Conservation (phyloP, 2,113 vertebrate genomes). For the Neolamprologus fasciatus region DNA sequence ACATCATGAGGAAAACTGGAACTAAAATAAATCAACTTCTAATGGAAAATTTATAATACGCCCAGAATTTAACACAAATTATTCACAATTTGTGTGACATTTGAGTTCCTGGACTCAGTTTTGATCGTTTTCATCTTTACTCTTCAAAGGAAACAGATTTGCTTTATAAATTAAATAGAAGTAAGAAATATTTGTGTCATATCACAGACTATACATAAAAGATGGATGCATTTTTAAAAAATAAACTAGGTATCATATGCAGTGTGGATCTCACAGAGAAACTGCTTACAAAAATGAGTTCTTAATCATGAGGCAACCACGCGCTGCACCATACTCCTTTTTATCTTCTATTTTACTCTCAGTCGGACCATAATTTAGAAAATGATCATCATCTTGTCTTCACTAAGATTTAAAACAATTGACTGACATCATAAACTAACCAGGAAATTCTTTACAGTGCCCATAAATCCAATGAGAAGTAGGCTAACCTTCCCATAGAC, state of each 20-base stretch:
- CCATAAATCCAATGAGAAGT: fast-evolving
- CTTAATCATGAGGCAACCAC: not conserved
- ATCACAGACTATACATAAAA: not conserved
- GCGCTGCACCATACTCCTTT: not conserved
- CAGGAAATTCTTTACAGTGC: not conserved
- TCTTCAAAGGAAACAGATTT: not conserved
- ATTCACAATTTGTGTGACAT: not conserved
- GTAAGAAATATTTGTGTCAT: not conserved
- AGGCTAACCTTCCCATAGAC: not conserved
- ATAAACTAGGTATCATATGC: not conserved
- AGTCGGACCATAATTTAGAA: not conserved
- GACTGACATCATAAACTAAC: not conserved
- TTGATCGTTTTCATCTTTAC: fast-evolving
- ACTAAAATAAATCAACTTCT: fast-evolving
- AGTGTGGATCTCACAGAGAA: not conserved
- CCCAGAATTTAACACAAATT: not conserved
- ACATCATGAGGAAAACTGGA: fast-evolving
- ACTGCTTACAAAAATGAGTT: fast-evolving
- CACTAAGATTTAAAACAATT: not conserved
- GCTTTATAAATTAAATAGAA: not conserved
- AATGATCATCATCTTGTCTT: not conserved
- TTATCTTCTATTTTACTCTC: not conserved
- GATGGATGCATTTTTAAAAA: not conserved
- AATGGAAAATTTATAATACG: not conserved
- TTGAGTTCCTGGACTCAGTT: not conserved